Percentiles rank a stretch among this genome's conserved stretches.
Evolutionary conservation across 1,140 invertebrate species (phyloP).

Genomic region (Psilanteris sp.): DNA sequence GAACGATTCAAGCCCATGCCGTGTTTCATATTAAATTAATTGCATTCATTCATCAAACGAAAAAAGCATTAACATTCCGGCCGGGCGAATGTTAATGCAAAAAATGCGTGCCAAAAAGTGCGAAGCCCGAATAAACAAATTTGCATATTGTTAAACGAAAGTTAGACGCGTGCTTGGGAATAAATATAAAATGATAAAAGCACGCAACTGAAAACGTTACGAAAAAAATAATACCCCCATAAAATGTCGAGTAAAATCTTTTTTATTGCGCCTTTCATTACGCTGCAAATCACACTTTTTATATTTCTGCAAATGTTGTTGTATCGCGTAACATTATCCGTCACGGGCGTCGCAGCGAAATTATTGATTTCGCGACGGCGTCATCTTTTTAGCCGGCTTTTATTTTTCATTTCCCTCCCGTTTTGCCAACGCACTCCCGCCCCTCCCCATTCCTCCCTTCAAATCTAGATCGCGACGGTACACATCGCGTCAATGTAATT

Average conservation of each 20-base stretch:
- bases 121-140: conserved; percentile 8
- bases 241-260: conserved; percentile 24
- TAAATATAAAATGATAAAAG: conserved; percentile 24
- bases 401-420: conserved; percentile 8
- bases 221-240: conserved; percentile 32
- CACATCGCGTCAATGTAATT: conserved; percentile 7
- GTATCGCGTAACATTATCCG: conserved; percentile 9
- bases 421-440: no score
- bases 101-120: background rate
- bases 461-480: conserved; percentile 18
- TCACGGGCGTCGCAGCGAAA: conserved; percentile 15
- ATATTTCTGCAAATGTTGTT: conserved; percentile 35
- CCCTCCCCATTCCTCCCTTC: background rate
- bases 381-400: conserved; percentile 27
- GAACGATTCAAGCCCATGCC: background rate
- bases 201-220: conserved; percentile 14
- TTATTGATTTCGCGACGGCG: conserved; percentile 41
- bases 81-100: no score
- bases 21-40: conserved; percentile 12
- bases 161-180: background rate
- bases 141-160: conserved; percentile 23
- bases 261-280: conserved; percentile 41
- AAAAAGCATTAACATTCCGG: conserved; percentile 1
- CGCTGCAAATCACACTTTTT: conserved; percentile 47
- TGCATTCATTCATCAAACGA: conserved; percentile 1